Evolutionary conservation across 2,113 vertebrate genomes (phyloP).

Genomic region (Leuciscus idus): DNA sequence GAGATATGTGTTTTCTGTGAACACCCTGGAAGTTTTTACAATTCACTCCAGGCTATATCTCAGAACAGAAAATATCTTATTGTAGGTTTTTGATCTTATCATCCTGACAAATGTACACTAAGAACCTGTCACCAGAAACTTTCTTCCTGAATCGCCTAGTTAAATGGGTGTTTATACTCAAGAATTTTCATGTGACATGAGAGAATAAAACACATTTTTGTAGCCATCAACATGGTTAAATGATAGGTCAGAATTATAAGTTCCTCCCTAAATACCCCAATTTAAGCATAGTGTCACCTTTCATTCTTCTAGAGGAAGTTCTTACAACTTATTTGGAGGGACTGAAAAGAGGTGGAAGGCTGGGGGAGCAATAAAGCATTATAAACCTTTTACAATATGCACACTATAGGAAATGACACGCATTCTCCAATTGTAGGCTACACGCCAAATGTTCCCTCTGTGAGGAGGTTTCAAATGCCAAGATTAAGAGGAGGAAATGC

Average conservation of each 20-base stretch:
- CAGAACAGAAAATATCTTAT: neutral
- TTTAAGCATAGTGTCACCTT: neutral
- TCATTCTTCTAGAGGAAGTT: neutral
- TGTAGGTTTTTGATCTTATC: neutral
- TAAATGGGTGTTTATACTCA: neutral
- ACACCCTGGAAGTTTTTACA: neutral
- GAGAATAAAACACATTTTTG: neutral
- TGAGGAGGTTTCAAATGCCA: neutral
- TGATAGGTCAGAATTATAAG: neutral
- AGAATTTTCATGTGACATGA: neutral
- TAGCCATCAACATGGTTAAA: neutral
- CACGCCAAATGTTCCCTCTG: neutral
- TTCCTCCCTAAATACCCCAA: neutral
- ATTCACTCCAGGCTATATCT: neutral
- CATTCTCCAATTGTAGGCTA: neutral
- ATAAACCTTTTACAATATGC: slow-evolving; percentile 9
- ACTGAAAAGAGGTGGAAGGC: neutral
- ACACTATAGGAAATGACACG: neutral
- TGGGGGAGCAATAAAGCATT: neutral
- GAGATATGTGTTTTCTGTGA: neutral
- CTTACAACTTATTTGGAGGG: neutral
- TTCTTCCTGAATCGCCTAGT: neutral
- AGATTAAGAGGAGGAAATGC: slow-evolving; percentile 7
- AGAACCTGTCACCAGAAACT: neutral
- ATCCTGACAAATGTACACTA: neutral